Conservation (phyloP, 2,113 vertebrate genomes). For the Entosphenus tridentatus region DNA sequence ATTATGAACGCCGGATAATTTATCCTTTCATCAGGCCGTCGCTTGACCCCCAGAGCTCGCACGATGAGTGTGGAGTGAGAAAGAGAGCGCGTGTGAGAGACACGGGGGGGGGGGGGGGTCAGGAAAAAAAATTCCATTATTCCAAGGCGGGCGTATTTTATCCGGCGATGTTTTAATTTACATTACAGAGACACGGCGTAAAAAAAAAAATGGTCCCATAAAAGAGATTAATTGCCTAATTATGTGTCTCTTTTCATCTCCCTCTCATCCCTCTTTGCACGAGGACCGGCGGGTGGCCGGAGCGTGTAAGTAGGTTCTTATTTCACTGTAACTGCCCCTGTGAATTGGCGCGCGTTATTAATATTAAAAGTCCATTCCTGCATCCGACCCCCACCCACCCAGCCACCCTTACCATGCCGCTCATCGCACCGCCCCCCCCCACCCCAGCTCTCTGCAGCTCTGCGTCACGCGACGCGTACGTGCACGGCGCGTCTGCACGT, state of each 20-base stretch:
- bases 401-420: no score
- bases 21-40: conserved; percentile 1
- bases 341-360: conserved; percentile 3
- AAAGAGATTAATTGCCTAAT: conserved; percentile 7
- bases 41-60: neutral
- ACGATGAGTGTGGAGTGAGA: no score
- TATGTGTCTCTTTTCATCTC: neutral
- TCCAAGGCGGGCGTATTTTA: conserved; percentile 1
- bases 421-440: no score
- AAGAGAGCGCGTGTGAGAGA: no score
- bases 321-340: conserved; percentile 6
- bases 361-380: conserved; percentile 4
- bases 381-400: neutral
- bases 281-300: neutral
- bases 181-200: neutral
- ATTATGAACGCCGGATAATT: conserved; percentile 3
- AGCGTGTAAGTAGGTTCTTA: conserved; percentile 4
- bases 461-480: no score
- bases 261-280: neutral
- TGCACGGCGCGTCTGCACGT: no score
- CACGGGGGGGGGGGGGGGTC: neutral
- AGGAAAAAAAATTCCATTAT: neutral
- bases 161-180: conserved; percentile 6
- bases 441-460: no score
- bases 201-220: conserved; percentile 5